Evolutionary conservation across 2,113 vertebrate species (phyloP), one percentile per base, ranked within the genome.

Genomic region (Thunnus thynnus): DNA sequence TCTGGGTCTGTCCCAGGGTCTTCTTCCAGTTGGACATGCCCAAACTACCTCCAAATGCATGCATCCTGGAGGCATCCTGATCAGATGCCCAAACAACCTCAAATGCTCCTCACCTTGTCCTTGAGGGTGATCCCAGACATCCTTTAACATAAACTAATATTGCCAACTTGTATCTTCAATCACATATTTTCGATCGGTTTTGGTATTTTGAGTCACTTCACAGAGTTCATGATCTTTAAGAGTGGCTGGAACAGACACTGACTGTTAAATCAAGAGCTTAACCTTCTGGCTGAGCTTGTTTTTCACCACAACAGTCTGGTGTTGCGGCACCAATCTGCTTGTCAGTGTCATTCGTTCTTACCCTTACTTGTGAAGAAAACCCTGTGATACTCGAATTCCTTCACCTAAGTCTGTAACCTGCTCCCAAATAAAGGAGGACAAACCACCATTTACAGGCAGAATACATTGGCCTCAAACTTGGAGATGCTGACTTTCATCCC

Each of bases 41-140:
- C 14, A 41, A n/a, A 52, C 41, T n/a, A 18, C 20, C 22, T 30
- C 36, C 10, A 61, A 13, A 17, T 11, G 3, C 2, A 46, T 14
- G 3, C 27, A 13, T 60, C 8, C 18, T 27, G 12, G 20, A 25
- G 18, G 27, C 25, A 27, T 57, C 41, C 13, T 67, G 44, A 69
- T 52, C 20, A 52, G 51, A 62, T 52, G 10, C 20, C 63, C 32
- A 73, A 67, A 69, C 54, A 30, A 30, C 27, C 27, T 30, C 27
- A 30, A 30, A 30, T 30, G 27, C 27, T 30, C 16, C 56, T 57
- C 44, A 48, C 12, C 51, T 5, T 22, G 17, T 50, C 54, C 9
- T 5, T 41, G 5, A 16, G 8, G 17, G 17, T 27, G 54, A 72
- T n/a, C 18, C 20, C 13, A 57, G 20, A 57, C 20, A 30, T 27